Evolutionary conservation across 2,113 vertebrate species (phyloP).

Genomic region (Noturus placidus): DNA sequence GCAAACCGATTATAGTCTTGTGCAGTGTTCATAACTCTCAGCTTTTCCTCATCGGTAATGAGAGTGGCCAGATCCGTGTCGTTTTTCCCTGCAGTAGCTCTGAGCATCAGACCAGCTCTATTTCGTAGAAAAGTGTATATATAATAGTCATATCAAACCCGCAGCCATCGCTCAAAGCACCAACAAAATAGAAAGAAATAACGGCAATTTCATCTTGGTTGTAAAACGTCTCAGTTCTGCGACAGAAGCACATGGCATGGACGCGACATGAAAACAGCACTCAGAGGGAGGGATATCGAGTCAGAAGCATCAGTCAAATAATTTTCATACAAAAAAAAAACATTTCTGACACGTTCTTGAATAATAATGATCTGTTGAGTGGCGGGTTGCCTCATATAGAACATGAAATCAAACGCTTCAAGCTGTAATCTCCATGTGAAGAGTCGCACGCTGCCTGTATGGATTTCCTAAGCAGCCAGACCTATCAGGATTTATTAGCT

Average conservation of each 20-base stretch:
- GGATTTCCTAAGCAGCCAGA: conserved; percentile 61
- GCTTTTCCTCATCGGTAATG: background rate
- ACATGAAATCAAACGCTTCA: background rate
- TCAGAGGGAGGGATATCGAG: background rate
- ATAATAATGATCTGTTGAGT: background rate
- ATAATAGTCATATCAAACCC: background rate
- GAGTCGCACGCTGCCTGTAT: conserved; percentile 40
- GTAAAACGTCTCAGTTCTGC: background rate
- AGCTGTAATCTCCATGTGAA: background rate
- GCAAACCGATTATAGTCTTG: rapidly evolving
- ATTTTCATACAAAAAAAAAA: background rate
- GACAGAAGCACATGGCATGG: background rate
- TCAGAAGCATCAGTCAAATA: background rate
- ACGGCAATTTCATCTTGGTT: background rate
- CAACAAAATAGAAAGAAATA: background rate
- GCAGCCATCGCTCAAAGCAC: background rate
- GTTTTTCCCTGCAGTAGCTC: background rate
- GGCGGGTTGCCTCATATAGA: background rate
- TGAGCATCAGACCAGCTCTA: background rate
- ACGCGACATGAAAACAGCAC: background rate
- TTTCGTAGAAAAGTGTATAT: background rate
- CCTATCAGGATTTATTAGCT: conserved; percentile 72
- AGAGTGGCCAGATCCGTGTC: conserved; percentile 8
- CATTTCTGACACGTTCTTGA: no score
- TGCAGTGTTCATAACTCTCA: background rate